These are phyloP conservation scores for Halcyon chelicuti DNA, from an alignment of 2,797 vertebrate genomes.

Conservation along the genomic window DNA sequence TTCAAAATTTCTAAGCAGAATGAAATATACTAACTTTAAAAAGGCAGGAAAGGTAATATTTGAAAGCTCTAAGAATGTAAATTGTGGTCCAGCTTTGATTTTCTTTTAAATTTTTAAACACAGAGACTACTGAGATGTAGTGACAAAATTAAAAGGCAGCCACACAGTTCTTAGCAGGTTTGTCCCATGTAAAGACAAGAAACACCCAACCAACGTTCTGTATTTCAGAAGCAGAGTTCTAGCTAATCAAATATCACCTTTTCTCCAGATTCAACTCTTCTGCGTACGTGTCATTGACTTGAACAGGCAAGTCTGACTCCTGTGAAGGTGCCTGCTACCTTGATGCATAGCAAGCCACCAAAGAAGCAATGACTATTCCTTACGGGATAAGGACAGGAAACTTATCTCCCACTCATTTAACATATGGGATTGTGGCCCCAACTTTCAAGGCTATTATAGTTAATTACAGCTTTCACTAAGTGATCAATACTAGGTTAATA, in stretches of 20 bases:
- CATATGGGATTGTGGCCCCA: neutral
- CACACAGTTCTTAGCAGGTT: constrained; percentile 16
- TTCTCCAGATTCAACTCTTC: constrained; percentile 28
- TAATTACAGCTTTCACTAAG: neutral
- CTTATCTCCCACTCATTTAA: neutral
- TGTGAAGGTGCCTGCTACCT: neutral
- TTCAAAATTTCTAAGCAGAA: neutral
- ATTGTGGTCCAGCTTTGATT: neutral
- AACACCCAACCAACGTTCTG: neutral
- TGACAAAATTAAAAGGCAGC: constrained; percentile 13
- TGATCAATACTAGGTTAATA: neutral
- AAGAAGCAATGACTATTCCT: neutral
- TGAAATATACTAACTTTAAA: neutral
- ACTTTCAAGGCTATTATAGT: neutral
- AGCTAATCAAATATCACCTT: constrained; percentile 37
- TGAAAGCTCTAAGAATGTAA: neutral
- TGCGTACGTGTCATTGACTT: constrained; percentile 17
- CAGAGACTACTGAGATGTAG: neutral
- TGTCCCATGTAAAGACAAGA: neutral
- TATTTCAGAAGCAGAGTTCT: constrained; percentile 31
- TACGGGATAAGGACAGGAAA: neutral
- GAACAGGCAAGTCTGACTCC: constrained; percentile 43
- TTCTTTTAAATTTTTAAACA: constrained; percentile 1
- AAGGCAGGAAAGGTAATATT: neutral
- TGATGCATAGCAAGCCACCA: neutral